These are phyloP conservation scores for Hypocryptadius cinnamomeus DNA, from an alignment of 2,113 vertebrate genomes.

Conservation along the genomic window DNA sequence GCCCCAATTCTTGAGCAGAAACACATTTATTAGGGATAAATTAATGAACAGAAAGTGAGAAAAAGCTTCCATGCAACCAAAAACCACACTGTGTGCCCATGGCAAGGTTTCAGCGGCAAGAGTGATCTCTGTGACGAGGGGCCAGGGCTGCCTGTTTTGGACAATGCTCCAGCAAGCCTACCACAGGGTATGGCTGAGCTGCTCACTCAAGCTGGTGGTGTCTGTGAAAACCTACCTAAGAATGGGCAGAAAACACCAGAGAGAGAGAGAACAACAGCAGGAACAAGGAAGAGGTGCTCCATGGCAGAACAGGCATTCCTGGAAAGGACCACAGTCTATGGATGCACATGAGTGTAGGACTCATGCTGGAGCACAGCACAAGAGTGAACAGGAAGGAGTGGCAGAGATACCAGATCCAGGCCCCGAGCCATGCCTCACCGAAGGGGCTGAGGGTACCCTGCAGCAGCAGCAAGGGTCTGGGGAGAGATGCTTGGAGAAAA, in stretches of 20 bases:
- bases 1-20: background rate
- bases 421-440: background rate
- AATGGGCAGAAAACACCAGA: background rate
- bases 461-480: rapidly evolving
- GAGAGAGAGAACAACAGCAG: rapidly evolving
- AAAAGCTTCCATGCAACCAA: background rate
- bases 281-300: background rate
- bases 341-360: background rate
- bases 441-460: background rate
- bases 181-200: background rate
- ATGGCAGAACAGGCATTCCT: background rate
- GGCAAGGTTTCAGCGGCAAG: background rate
- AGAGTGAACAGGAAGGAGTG: background rate
- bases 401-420: background rate
- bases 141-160: background rate
- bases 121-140: background rate
- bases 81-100: background rate
- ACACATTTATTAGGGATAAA: background rate
- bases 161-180: background rate
- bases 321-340: background rate
- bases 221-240: background rate
- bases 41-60: background rate
- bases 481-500: background rate
- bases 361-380: background rate
- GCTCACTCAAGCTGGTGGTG: background rate